Conservation (phyloP, 2,888 invertebrate species). For the Acrobasis consociella region DNA sequence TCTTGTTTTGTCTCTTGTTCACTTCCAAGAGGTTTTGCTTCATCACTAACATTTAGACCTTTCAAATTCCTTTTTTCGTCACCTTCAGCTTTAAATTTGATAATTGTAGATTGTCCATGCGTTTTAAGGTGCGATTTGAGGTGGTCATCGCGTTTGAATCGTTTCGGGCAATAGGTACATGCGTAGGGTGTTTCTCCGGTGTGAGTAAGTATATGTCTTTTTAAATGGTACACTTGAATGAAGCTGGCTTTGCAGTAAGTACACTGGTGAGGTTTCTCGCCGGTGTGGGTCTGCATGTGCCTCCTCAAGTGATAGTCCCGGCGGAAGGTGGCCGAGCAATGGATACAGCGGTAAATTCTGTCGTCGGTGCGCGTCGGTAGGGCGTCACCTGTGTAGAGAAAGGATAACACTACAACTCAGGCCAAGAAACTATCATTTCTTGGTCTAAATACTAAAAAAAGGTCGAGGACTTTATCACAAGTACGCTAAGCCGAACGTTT, state of each 20-base stretch:
- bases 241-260: neutral
- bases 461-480: slow-evolving; percentile 12
- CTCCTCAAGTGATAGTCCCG: slow-evolving; percentile 14
- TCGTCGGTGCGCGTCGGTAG: slow-evolving; percentile 3
- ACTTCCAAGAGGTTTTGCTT: neutral
- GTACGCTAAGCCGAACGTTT: neutral
- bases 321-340: slow-evolving; percentile 19
- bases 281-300: slow-evolving; percentile 30
- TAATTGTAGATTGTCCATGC: neutral
- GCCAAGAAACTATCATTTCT: neutral
- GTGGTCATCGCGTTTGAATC: slow-evolving; percentile 1
- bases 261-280: slow-evolving; percentile 26
- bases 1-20: neutral
- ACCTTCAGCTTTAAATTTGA: neutral
- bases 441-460: no score
- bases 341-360: slow-evolving; percentile 1
- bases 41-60: neutral
- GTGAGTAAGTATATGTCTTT: neutral
- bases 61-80: neutral
- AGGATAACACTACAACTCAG: neutral
- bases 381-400: slow-evolving; percentile 14
- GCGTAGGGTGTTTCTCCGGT: neutral
- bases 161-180: neutral
- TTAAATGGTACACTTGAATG: neutral
- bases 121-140: neutral